Conservation (phyloP, 1,140 invertebrate genomes). For the Drosophila bocqueti region DNA sequence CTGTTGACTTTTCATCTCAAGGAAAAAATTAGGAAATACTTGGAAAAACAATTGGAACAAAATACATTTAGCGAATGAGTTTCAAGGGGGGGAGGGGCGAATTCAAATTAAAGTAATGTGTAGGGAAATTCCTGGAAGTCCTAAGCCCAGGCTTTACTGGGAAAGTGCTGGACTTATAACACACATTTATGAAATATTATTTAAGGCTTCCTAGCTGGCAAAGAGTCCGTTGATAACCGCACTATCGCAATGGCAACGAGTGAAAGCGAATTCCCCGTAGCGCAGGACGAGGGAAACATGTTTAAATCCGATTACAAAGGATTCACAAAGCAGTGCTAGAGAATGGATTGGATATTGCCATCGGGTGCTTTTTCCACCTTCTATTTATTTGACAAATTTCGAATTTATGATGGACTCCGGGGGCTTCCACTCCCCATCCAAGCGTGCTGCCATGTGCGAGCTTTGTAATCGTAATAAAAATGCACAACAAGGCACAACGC, state of each 20-base stretch:
- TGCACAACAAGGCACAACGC: conserved; percentile 63
- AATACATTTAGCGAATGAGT: conserved; percentile 31
- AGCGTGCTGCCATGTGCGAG: conserved; percentile 39
- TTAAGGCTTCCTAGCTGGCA: not conserved
- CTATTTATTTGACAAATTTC: conserved; percentile 78
- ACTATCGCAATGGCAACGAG: conserved; percentile 22
- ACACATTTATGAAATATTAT: not conserved
- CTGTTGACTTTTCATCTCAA: conserved; percentile 36
- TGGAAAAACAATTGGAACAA: conserved; percentile 36
- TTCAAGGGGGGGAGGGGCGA: not conserved
- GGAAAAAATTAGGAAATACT: conserved; percentile 20
- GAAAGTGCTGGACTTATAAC: not conserved
- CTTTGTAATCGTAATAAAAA: conserved; percentile 68
- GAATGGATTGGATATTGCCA: conserved; percentile 31
- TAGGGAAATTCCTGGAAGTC: conserved; percentile 4
- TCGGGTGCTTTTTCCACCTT: conserved; percentile 20
- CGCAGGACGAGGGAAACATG: conserved; percentile 22
- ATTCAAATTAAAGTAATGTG: conserved; percentile 11
- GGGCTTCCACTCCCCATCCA: not conserved
- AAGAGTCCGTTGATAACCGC: conserved; percentile 12
- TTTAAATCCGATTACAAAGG: conserved; percentile 61
- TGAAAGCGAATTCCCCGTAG: conserved; percentile 11
- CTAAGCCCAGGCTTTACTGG: not conserved
- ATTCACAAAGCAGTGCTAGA: conserved; percentile 19
- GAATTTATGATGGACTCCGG: conserved; percentile 62